A percentile compares a stretch with the other conserved stretches of the same genome.
Evolutionary conservation across 2,888 invertebrate genomes (phyloP).

Genomic region (Cephus pulcher): DNA sequence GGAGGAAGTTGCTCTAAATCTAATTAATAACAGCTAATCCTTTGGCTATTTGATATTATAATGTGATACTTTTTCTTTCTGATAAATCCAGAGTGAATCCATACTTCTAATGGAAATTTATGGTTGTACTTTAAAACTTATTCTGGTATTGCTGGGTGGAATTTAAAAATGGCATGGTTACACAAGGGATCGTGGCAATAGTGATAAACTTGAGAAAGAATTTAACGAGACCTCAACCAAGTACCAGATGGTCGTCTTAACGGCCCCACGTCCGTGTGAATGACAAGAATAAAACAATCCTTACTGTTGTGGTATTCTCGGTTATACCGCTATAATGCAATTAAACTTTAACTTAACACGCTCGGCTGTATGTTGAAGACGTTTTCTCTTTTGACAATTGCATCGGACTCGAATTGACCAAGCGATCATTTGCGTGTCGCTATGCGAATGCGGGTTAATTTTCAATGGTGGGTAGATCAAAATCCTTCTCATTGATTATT

Average conservation of each 20-base stretch:
- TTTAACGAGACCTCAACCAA: slow-evolving; percentile 9
- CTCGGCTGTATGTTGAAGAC: background rate
- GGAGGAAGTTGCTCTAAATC: slow-evolving; percentile 18
- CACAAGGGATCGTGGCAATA: background rate
- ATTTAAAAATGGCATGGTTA: background rate
- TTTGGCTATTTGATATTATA: background rate
- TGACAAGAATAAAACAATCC: slow-evolving; percentile 27
- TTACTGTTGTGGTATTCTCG: slow-evolving; percentile 28
- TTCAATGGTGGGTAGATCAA: background rate
- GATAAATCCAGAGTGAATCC: background rate
- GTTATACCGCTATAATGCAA: slow-evolving; percentile 33
- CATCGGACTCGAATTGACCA: no score
- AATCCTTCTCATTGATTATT: background rate
- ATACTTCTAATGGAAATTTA: background rate
- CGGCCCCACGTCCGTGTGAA: slow-evolving; percentile 10
- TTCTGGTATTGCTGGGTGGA: background rate
- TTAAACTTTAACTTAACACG: slow-evolving; percentile 26
- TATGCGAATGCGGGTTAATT: no score
- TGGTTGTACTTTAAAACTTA: background rate
- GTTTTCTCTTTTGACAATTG: background rate
- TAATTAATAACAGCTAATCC: slow-evolving; percentile 12
- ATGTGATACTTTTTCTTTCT: background rate
- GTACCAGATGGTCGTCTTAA: background rate
- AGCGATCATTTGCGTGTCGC: no score
- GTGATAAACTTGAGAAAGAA: background rate